Base-by-base conservation (phyloP, 2,797 vertebrate species). In the Eidolon dupreanum region DNA sequence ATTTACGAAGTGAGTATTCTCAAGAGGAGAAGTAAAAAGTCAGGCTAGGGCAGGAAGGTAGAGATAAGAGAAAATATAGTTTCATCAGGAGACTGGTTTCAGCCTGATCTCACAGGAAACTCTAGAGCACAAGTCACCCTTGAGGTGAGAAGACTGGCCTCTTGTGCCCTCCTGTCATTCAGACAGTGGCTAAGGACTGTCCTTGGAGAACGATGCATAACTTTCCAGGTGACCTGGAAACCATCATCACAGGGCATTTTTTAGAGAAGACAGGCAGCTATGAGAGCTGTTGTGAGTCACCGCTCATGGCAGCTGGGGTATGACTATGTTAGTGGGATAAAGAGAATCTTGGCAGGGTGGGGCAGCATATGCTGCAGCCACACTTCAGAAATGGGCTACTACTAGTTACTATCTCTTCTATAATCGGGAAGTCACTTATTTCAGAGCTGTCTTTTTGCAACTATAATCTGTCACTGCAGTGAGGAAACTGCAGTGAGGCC, bases 291-390 rank as follows among this genome's bases (percentile, higher is more conserved):
- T 38, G 36, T 10, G n/a, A 38, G 36, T 46, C 31, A 77, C 15
- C 6, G 43, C 28, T 51, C 22, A 24, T 1, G 12, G 19, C 28
- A 1, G 4, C 1, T 6, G 13, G 20, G 20, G 20, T 28, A 6
- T 33, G n/a, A 4, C 7, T 11, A 0, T 66, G 13, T 12, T 11
- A 33, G 38, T 26, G 11, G 13, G 65, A 43, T 22, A 24, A 51
- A 73, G 57, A 33, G 6, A 57, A 41, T 3, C 22, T 8, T 6
- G 12, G 28, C n/a, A 51, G 28, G 22, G 31, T 26, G 8, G 4
- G 9, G 2, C 17, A 26, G 75, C 26, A 11, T 11, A 28, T 12
- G 1, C 26, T 6, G 26, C 6, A 8, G 57, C 57, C 38, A 87
- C 46, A 81, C 38, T 57, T 63, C 63, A 66, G 26, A 66, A 41